phyloP scores from a whole-genome alignment of 1,140 invertebrate species.

The Oryctes rhinoceros region DNA sequence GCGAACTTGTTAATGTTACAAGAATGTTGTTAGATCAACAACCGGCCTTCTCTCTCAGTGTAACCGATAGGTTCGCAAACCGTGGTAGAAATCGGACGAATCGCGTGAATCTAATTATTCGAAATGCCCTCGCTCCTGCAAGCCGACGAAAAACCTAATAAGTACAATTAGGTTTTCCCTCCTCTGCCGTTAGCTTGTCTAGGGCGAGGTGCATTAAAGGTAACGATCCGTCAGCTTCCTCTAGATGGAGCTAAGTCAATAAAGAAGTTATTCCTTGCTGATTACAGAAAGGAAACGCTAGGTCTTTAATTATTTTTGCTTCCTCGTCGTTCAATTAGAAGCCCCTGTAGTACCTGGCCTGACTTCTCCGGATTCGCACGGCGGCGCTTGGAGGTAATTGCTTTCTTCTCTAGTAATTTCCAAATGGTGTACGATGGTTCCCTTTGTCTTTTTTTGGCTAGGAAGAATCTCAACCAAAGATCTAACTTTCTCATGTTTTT shows the following conservation, averaged over 20 bases:
- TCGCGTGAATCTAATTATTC: conserved; percentile 23
- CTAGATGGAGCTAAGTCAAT: conserved; percentile 21
- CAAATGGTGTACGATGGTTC: background rate
- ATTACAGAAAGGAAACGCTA: conserved; percentile 14
- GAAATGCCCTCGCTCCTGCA: background rate
- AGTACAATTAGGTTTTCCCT: conserved; percentile 22
- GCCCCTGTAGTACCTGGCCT: background rate
- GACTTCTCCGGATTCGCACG: background rate
- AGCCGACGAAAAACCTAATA: conserved; percentile 21
- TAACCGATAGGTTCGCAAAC: no score
- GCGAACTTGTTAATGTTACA: no score
- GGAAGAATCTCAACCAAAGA: background rate
- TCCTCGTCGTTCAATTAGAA: conserved; percentile 26
- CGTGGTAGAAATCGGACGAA: background rate
- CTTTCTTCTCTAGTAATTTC: background rate
- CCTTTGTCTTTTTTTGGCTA: background rate
- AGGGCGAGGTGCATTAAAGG: conserved; percentile 20
- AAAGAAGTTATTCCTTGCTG: conserved; percentile 28
- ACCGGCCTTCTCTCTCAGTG: no score
- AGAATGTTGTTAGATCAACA: no score
- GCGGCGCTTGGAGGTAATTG: background rate
- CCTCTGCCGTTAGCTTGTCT: background rate
- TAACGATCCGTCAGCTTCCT: background rate
- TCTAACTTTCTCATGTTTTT: background rate
- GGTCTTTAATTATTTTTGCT: conserved; percentile 35